phyloP scores from a whole-genome alignment of 2,888 invertebrate species.

The Seira musarum region DNA sequence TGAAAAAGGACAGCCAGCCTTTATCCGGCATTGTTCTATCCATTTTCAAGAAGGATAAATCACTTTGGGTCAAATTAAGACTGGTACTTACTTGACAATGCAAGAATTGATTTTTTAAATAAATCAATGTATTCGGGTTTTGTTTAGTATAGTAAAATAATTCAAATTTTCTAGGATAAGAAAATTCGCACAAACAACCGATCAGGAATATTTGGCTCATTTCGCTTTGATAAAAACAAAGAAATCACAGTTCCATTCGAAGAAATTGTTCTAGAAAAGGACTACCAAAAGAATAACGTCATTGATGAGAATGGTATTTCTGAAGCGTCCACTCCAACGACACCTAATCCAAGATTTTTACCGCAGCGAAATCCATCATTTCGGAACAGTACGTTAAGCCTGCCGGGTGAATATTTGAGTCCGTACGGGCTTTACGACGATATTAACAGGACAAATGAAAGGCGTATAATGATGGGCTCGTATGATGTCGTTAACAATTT shows the following conservation, averaged over 20 bases:
- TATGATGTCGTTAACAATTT: constrained; percentile 28
- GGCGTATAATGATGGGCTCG: constrained; percentile 13
- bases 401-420: constrained; percentile 53
- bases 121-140: background rate
- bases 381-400: constrained; percentile 56
- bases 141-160: background rate
- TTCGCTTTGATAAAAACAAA: constrained; percentile 57
- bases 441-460: no score
- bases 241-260: constrained; percentile 61
- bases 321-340: constrained; percentile 31
- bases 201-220: constrained; percentile 52
- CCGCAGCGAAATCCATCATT: constrained; percentile 29
- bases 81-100: constrained; percentile 42
- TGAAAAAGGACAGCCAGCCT: constrained; percentile 52
- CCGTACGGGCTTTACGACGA: background rate
- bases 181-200: constrained; percentile 52
- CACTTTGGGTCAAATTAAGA: constrained; percentile 59
- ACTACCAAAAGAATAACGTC: constrained; percentile 34
- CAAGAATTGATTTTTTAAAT: background rate
- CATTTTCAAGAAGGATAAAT: constrained; percentile 57
- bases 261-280: constrained; percentile 59
- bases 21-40: constrained; percentile 47
- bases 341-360: background rate
- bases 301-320: constrained; percentile 29
- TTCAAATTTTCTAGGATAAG: constrained; percentile 43